Evolutionary conservation across 2,797 vertebrate species (phyloP), one percentile per base, ranked within the genome.

Genomic region (Meriones psammophilus): DNA sequence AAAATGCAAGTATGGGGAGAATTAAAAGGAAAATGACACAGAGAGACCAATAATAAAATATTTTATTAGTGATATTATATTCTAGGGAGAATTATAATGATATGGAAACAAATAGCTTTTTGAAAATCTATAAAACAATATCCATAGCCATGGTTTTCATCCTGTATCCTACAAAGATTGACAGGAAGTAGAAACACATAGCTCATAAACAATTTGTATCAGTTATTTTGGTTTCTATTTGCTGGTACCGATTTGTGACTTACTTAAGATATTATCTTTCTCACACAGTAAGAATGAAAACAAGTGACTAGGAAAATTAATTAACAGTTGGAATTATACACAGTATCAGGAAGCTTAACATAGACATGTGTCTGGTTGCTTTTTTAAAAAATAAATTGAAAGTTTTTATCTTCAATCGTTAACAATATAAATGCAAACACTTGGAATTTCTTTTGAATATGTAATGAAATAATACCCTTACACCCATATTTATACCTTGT

Each of bases 401-500:
- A 88, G 56, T 95, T 92, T 97, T 96, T 98, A 89, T 95, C 97
- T 97, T 86, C 93, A 94, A 97, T 95, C 95, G 93, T 94, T 89
- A 94, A 50, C 86, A 95, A 97, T 95, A 91, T 77, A 95, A 96
- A 22, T 24, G 92, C 71, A 81, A 98, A 97, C n/a, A 94, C 92
- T 96, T 5, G 8, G 81, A 69, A 88, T 73, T 92, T 96, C 92
- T 92, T 92, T 58, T 66, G 77, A 94, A 97, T 97, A 96, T 92
- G 74, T 97, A 98, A 98, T 97, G 93, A 97, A 97, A 92, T 95
- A 97, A 97, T 96, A 42, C 15, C 83, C 95, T 98, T 97, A 97
- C 80, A 91, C 85, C 66, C 89, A 62, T 76, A 92, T 95, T 93
- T 97, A 92, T 94, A 92, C 97, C 46, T 89, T 97, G 30, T 78